Evolutionary conservation across 2,888 invertebrate genomes (phyloP), one percentile per base, ranked within the genome.

Genomic region (Thymelicus sylvestris): DNA sequence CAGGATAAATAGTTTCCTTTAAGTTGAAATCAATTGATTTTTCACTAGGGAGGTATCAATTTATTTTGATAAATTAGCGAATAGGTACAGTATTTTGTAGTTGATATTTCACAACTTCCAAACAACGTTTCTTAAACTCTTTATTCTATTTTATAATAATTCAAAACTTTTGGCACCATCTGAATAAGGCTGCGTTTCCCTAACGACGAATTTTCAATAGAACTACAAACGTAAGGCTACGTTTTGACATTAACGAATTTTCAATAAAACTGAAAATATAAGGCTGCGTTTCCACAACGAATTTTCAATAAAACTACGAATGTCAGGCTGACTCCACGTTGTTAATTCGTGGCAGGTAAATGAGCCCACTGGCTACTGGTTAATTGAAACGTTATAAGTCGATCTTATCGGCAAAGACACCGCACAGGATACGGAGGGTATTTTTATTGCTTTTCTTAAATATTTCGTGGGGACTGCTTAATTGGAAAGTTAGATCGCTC

Each of bases 371-470:
- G 85, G 92, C 92, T 93, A 91, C 92, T 91, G 92, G 89, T 92
- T 93, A 93, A 93, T 92, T 93, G 92, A 93, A 90, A 93, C 92
- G 92, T 93, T 91, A 91, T 92, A 87, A 86, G 77, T 79, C 85
- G 91, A 92, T 92, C 84, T 91, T 92, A 92, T 92, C 91, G 75
- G 67, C 85, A 89, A 89, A 89, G 89, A 85, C 85, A 86, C 89
- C 88, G 89, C 65, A 65, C 87, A 72, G 67, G 66, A 67, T 67
- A 72, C 66, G 66, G 62, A 44, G 69, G 67, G 72, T 57, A 66
- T 67, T 74, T 74, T 72, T 72, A 67, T 72, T 72, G 68, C 69
- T 72, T 72, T 69, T 66, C 64, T 71, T 67, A 69, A 69, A 69
- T 69, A 69, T 64, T 69, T 65, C 64, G 59, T 68, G 52, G 67